Evolutionary conservation across 1,140 invertebrate genomes (phyloP), one percentile per base, ranked within the genome.

Genomic region (Tetraneura akinire): DNA sequence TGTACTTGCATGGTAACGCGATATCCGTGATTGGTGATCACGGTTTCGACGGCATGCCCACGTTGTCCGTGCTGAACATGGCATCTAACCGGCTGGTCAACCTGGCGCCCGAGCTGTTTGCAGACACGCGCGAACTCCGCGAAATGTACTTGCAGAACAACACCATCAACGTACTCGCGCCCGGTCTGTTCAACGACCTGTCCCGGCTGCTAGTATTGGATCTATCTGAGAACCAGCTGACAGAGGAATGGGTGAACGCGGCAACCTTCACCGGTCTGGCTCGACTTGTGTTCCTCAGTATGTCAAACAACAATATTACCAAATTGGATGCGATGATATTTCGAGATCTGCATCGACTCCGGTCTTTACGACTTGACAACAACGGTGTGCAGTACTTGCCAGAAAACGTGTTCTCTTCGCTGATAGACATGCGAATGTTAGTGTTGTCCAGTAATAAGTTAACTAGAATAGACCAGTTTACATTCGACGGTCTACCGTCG

Each of bases 131-230:
- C 82, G 91, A 93, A 82, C 86, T 96, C 45, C 91, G 92, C 84
- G 92, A 95, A 87, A 90, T 96, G 82, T 91, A 94, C 85, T 85
- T 96, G 42, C 90, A 91, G 83, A 94, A 94, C 83, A 96, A 96
- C 86, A 92, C 92, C n/a, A 91, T 96, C 32, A 92, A 92, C 83
- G 93, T 95, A 0, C 84, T 96, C 6, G 93, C 94, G 26, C 93
- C 94, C 0, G 94, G 94, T 2, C 86, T 96, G 53, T 96, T 96
- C 85, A 90, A 90, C 83, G 92, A 93, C 80, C 86, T 97, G 21
- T 89, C 91, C 6, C 92, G 94, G 84, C 85, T 98, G 32, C 85
- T 93, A 80, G 90, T 94, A 37, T 86, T 98, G 11, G 94, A 97
- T 85, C 86, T 96, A 81, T 93, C 94, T 26, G 89, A 91, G 81